phyloP scores from a whole-genome alignment of 2,888 invertebrate genomes.

The Sussaba pulchella region DNA sequence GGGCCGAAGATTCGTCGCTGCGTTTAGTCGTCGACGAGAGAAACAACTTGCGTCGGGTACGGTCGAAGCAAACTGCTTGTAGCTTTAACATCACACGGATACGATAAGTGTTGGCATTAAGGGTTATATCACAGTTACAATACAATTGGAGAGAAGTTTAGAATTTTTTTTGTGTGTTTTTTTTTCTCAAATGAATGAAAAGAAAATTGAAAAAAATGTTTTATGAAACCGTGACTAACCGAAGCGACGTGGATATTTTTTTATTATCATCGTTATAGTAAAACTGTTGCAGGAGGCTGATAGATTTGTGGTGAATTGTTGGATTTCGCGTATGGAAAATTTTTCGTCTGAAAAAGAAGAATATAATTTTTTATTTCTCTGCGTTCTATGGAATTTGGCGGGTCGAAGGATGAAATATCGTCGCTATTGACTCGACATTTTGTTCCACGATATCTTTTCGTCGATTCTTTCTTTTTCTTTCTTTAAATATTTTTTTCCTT shows the following conservation, averaged over 20 bases:
- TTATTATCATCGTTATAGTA: neutral
- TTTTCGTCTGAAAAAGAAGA: neutral
- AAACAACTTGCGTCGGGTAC: slow-evolving; percentile 31
- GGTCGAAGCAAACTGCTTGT: slow-evolving; percentile 33
- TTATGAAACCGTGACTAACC: slow-evolving; percentile 15
- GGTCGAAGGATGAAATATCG: neutral
- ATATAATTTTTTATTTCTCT: neutral
- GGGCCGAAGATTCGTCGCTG: slow-evolving; percentile 14
- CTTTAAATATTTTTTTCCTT: neutral
- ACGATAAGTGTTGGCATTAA: slow-evolving; percentile 73
- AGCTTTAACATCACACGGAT: slow-evolving; percentile 40
- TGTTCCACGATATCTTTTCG: slow-evolving; percentile 1
- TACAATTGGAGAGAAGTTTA: slow-evolving; percentile 63
- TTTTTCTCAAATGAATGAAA: too few species aligned
- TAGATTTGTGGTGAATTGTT: too few species aligned
- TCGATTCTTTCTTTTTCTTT: too few species aligned
- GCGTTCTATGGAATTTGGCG: neutral
- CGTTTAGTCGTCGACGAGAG: slow-evolving; percentile 11
- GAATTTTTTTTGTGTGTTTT: too few species aligned
- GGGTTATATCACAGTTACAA: slow-evolving; percentile 79
- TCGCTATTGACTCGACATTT: neutral
- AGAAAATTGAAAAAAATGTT: neutral
- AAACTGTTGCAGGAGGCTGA: slow-evolving; percentile 13
- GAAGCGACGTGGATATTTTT: too few species aligned
- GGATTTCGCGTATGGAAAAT: too few species aligned